A percentile compares a stretch with the other conserved stretches of the same genome.
Conservation (phyloP, 2,888 invertebrate genomes). For the Heliconius aoede region DNA sequence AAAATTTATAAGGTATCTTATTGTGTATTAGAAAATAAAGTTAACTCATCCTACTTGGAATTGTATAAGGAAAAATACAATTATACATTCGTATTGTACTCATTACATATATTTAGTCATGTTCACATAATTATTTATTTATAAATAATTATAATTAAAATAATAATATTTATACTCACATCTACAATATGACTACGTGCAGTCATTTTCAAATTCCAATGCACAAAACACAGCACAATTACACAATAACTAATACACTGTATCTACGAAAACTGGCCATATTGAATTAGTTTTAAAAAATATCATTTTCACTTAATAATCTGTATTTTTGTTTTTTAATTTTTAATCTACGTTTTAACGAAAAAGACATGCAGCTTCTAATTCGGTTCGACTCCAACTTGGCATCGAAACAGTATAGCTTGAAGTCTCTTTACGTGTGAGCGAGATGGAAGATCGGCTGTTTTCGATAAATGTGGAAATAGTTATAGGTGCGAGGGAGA, state of each 20-base stretch:
- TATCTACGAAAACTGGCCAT: slow-evolving; percentile 71
- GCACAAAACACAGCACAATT: slow-evolving; percentile 49
- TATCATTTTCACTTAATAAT: slow-evolving; percentile 56
- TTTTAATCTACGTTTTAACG: slow-evolving; percentile 29
- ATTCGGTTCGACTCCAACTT: slow-evolving; percentile 69
- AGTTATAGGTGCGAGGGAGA: slow-evolving; percentile 57
- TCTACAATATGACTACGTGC: slow-evolving; percentile 55
- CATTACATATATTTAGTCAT: neutral
- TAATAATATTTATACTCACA: slow-evolving; percentile 55
- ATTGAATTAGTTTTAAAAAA: slow-evolving; percentile 49
- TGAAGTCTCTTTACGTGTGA: slow-evolving; percentile 55
- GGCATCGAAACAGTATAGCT: slow-evolving; percentile 70
- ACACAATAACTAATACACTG: slow-evolving; percentile 56
- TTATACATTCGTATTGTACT: neutral
- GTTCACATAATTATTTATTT: neutral
- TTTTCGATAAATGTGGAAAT: slow-evolving; percentile 45
- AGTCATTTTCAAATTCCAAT: slow-evolving; percentile 58
- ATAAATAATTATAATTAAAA: slow-evolving; percentile 26
- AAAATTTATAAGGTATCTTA: slow-evolving; percentile 15
- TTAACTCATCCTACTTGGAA: slow-evolving; percentile 22
- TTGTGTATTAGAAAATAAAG: neutral
- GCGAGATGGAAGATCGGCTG: slow-evolving; percentile 56
- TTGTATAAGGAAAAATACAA: slow-evolving; percentile 3
- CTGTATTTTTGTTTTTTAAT: slow-evolving; percentile 2
- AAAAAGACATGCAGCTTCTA: slow-evolving; percentile 57